A percentile compares a stretch with the other conserved stretches of the same genome.
Conservation (phyloP, 2,888 invertebrate genomes). For the Drosophila rellima region DNA sequence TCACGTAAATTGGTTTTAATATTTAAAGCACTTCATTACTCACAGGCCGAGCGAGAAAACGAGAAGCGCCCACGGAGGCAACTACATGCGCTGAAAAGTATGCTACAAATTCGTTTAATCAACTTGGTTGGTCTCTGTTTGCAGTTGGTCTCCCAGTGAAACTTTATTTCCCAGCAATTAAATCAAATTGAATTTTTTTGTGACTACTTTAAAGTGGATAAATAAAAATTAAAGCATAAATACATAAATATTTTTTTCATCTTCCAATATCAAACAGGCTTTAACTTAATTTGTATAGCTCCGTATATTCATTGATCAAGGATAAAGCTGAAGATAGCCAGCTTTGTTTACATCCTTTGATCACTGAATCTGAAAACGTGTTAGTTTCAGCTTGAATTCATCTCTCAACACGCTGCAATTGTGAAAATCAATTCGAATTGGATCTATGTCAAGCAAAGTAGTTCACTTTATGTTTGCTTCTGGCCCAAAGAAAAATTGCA, state of each 20-base stretch:
- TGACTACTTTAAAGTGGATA: not conserved
- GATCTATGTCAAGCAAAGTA: conserved; percentile 17
- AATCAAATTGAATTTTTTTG: conserved; percentile 34
- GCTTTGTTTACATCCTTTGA: not conserved
- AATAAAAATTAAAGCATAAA: not conserved
- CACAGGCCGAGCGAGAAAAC: conserved; percentile 18
- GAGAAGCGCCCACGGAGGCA: conserved; percentile 3
- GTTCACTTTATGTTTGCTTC: conserved; percentile 28
- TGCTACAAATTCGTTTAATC: conserved; percentile 46
- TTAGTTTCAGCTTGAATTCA: conserved; percentile 6
- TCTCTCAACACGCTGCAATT: conserved; percentile 8
- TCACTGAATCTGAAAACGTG: conserved; percentile 3
- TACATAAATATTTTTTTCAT: too few species aligned
- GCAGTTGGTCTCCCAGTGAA: not conserved
- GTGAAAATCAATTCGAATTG: conserved; percentile 24
- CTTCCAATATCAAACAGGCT: not conserved
- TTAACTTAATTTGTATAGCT: not conserved
- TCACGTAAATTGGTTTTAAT: conserved; percentile 80
- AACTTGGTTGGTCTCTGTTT: conserved; percentile 5
- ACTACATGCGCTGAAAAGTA: conserved; percentile 42
- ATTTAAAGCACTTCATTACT: conserved; percentile 79
- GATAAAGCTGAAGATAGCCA: not conserved
- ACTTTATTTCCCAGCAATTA: conserved; percentile 37
- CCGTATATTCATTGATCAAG: not conserved
- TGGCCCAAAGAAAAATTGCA: not conserved